A percentile compares a stretch with the other conserved stretches of the same genome.
Evolutionary conservation across 2,888 invertebrate genomes (phyloP).

Genomic region (Lasius platythorax): DNA sequence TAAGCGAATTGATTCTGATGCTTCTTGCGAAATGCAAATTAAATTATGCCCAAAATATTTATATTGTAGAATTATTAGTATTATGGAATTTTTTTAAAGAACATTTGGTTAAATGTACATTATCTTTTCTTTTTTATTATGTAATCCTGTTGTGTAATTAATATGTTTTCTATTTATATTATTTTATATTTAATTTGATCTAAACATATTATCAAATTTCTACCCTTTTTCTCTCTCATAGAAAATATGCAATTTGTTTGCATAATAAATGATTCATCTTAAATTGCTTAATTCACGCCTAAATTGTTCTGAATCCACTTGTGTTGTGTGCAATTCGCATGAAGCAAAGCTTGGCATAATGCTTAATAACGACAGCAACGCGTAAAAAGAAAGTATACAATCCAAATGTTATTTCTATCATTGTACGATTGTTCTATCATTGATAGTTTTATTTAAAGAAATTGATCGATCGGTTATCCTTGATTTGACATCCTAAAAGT

Average conservation of each 20-base stretch:
- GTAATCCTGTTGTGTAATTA: not conserved
- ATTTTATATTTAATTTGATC: constrained; percentile 5
- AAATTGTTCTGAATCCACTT: constrained; percentile 15
- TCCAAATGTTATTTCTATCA: not conserved
- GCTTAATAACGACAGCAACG: not conserved
- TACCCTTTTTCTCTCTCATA: not conserved
- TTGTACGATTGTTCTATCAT: not conserved
- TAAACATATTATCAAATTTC: not conserved
- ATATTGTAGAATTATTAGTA: not conserved
- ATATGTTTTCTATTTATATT: not conserved
- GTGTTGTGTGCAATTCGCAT: not conserved
- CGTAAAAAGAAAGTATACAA: not conserved
- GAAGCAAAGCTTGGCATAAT: not conserved
- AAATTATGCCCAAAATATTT: not conserved
- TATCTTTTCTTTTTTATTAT: not conserved
- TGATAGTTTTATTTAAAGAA: constrained; percentile 3
- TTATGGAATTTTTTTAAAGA: not conserved
- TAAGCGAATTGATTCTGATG: not conserved
- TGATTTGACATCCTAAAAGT: not conserved
- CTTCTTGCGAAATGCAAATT: not conserved
- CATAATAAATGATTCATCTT: not conserved
- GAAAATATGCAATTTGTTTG: not conserved
- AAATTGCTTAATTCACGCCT: not conserved
- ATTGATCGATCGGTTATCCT: constrained; percentile 6
- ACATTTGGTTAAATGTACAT: not conserved